Base-by-base conservation (phyloP, 2,113 vertebrate genomes). In the Nycticorax nycticorax region DNA sequence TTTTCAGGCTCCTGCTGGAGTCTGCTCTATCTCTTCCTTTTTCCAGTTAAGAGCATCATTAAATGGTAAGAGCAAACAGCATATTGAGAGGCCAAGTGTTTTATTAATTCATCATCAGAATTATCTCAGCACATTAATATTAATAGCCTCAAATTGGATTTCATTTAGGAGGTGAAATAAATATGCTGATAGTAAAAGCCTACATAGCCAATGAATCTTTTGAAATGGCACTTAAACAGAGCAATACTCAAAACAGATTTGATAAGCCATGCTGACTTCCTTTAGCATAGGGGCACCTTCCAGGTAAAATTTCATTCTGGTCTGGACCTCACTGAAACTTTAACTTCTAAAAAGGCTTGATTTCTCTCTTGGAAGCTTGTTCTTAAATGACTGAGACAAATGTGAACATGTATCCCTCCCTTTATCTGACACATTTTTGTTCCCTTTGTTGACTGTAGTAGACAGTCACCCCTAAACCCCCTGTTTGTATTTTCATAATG, bases 71-170 rank as follows among this genome's bases (percentile, higher is more conserved):
- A 98, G 98, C 98, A 99, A 98, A 98, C 97, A 98, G 98, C 98
- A 97, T 97, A 98, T 93, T 71, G 97, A 97, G 97, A 98, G 98
- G 96, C 97, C 96, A 97, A 98, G 97, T 97, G 98, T 98, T 99
- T 99, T 98, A 99, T 98, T 99, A 98, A 99, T 99, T 99, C 98
- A 99, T 98, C 99, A 98, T 98, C 98, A 98, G 98, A 98, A 98
- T 98, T 97, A 98, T 99, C 98, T 98, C 97, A 97, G 96, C 88
- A 97, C 98, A 99, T 99, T 98, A 99, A 99, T 99, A 99, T 99
- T 98, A 98, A 99, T 98, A 97, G 97, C 98, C 83, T 98, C 98
- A 98, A 99, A 99, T 98, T 98, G 98, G 98, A 98, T 99, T 99
- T 98, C 98, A 98, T 98, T 98, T 98, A 98, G 96, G 97, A 98